phyloP scores from a whole-genome alignment of 2,113 vertebrate genomes.

The Cisticola juncidis region DNA sequence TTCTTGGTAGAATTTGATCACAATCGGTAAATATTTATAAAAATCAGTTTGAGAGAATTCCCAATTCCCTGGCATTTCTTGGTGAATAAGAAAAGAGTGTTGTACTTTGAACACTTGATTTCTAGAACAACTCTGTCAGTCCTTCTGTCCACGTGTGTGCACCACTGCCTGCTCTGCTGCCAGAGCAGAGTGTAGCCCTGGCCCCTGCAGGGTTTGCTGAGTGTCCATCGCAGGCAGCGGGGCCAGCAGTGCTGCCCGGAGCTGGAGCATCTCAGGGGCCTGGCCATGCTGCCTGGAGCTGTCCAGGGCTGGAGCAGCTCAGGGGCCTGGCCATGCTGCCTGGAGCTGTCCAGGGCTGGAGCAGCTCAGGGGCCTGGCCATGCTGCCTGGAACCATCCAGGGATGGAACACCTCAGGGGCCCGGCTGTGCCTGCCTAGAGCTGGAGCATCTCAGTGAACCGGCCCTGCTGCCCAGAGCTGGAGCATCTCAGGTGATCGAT shows the following conservation, averaged over 20 bases:
- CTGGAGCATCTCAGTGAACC: neutral
- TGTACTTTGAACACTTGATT: neutral
- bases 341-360: neutral
- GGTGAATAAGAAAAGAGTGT: no score
- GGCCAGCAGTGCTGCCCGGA: neutral
- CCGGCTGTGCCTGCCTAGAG: no score
- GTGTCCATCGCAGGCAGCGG: rapidly evolving
- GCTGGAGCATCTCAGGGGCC: rapidly evolving
- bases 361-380: rapidly evolving
- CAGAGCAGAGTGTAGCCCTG: neutral
- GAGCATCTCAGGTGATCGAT: rapidly evolving
- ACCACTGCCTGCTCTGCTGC: no score
- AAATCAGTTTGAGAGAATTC: neutral
- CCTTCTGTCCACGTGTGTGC: neutral
- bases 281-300: neutral
- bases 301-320: neutral
- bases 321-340: rapidly evolving
- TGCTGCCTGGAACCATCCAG: neutral
- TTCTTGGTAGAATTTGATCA: neutral
- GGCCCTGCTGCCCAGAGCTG: neutral
- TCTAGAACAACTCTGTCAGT: neutral
- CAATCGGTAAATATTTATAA: neutral
- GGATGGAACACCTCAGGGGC: neutral
- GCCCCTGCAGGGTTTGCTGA: neutral
- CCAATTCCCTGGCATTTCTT: neutral